A percentile compares a stretch with the other conserved stretches of the same genome.
phyloP scores from a whole-genome alignment of 2,888 invertebrate genomes.

The Lysandra bellargus region DNA sequence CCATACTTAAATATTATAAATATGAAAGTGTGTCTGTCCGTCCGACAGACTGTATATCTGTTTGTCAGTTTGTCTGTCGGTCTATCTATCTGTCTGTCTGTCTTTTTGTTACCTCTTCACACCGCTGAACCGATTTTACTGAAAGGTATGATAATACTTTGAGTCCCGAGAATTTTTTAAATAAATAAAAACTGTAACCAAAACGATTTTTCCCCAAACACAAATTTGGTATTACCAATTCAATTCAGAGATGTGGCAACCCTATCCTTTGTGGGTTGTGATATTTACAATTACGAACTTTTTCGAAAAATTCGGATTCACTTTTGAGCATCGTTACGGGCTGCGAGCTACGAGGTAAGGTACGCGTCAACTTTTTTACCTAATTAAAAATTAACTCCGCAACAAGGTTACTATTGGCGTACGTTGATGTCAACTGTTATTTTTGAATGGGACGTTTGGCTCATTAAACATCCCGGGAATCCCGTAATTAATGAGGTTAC shows the following conservation, averaged over 20 bases:
- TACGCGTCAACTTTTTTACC: slow-evolving; percentile 36
- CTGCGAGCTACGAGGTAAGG: slow-evolving; percentile 39
- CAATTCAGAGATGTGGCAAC: slow-evolving; percentile 62
- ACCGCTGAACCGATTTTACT: no score
- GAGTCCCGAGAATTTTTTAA: not conserved
- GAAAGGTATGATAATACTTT: no score
- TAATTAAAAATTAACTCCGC: slow-evolving; percentile 38
- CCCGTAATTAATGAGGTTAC: not conserved
- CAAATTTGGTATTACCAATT: not conserved
- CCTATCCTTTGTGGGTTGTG: slow-evolving; percentile 64
- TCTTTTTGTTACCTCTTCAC: no score
- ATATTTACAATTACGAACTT: slow-evolving; percentile 64
- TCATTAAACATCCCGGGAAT: not conserved
- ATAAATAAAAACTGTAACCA: not conserved
- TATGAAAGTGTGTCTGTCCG: no score
- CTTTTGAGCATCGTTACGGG: slow-evolving; percentile 58
- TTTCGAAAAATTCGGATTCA: slow-evolving; percentile 64
- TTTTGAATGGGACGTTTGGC: not conserved
- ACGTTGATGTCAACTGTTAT: slow-evolving; percentile 4
- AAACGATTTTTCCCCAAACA: not conserved
- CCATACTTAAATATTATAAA: no score
- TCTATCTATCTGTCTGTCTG: no score
- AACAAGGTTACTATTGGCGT: slow-evolving; percentile 37
- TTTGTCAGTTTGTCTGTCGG: no score
- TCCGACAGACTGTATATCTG: no score